Evolutionary conservation across 1,140 invertebrate genomes (phyloP), one percentile per base, ranked within the genome.

Genomic region (Bombus cullumanus): DNA sequence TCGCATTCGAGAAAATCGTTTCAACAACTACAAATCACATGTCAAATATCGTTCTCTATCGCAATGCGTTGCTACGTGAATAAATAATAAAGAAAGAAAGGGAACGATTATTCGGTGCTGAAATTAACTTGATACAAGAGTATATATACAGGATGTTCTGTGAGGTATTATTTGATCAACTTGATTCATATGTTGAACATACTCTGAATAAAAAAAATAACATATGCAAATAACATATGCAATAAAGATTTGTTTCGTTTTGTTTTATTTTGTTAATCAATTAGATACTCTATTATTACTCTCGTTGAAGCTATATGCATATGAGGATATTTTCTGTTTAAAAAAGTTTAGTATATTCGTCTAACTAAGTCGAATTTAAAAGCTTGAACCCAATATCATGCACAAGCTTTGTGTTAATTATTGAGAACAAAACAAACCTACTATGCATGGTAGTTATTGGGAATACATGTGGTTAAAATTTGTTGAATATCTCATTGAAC

Each of bases 121-220:
- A 81, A 73, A 28, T 81, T 64, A n/a, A 74, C 66, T 72, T 68
- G 28, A 82, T 18, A n/a, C 3, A 62, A n/a, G 4, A 62, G n/a
- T 62, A 3, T 62, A 13, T 62, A n/a, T 62, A 62, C 25, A 62
- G 28, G 59, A 62, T 62, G 47, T 12, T 62, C 28, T 62, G 59
- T n/a, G 28, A 62, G 59, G 22, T 62, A 62, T 62, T n/a, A n/a
- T 62, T n/a, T n/a, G 3, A 62, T 62, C 25, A 62, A 13, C 28
- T 62, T 62, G 3, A 62, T 62, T 62, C 12, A n/a, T 62, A 62
- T n/a, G 0, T 62, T 62, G 59, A 28, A 62, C 0, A 13, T 5
- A 62, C 10, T 62, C 25, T 13, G 0, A n/a, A 62, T 62, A n/a
- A 62, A 28, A 62, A 62, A 28, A n/a, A 12, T 12, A 4, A 62